Evolutionary conservation across 2,888 invertebrate species (phyloP).

Genomic region (Hanleya hanleyi): DNA sequence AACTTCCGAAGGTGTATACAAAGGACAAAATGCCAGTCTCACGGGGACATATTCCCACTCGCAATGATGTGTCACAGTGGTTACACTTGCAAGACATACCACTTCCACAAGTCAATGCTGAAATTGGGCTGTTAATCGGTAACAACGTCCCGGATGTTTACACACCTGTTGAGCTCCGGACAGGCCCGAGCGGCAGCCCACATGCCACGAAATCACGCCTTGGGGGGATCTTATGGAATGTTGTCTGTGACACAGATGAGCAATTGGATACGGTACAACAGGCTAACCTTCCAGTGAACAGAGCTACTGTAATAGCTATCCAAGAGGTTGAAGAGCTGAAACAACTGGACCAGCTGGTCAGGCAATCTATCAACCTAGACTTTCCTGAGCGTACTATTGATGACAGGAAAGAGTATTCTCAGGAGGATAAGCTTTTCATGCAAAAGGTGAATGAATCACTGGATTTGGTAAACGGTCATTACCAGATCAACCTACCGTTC

Average conservation of each 20-base stretch:
- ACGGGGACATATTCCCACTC: slow-evolving; percentile 21
- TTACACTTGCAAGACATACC: slow-evolving; percentile 22
- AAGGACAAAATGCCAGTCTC: slow-evolving; percentile 26
- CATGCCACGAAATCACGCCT: slow-evolving; percentile 28
- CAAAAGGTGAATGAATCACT: slow-evolving; percentile 12
- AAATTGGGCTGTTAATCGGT: slow-evolving; percentile 32
- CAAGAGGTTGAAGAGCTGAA: slow-evolving; percentile 13
- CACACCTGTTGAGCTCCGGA: slow-evolving; percentile 22
- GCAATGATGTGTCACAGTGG: slow-evolving; percentile 25
- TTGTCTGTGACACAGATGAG: background rate
- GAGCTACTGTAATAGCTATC: slow-evolving; percentile 7
- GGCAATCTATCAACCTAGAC: slow-evolving; percentile 24
- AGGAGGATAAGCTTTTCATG: slow-evolving; percentile 16
- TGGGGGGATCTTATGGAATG: slow-evolving; percentile 34
- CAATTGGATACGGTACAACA: background rate
- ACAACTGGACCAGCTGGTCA: slow-evolving; percentile 22
- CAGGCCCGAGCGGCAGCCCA: slow-evolving; percentile 32
- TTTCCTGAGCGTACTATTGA: slow-evolving; percentile 27
- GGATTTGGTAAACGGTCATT: slow-evolving; percentile 17
- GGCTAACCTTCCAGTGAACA: slow-evolving; percentile 9
- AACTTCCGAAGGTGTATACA: slow-evolving; percentile 22
- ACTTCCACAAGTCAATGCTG: slow-evolving; percentile 10
- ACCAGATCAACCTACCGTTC: slow-evolving; percentile 17
- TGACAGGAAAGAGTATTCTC: slow-evolving; percentile 16
- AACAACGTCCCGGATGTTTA: slow-evolving; percentile 32